Percentiles rank a stretch among this genome's conserved stretches.
Evolutionary conservation across 64 coral and sea anemone species (phyloP).

Genomic region (Stylophora pistillata): DNA sequence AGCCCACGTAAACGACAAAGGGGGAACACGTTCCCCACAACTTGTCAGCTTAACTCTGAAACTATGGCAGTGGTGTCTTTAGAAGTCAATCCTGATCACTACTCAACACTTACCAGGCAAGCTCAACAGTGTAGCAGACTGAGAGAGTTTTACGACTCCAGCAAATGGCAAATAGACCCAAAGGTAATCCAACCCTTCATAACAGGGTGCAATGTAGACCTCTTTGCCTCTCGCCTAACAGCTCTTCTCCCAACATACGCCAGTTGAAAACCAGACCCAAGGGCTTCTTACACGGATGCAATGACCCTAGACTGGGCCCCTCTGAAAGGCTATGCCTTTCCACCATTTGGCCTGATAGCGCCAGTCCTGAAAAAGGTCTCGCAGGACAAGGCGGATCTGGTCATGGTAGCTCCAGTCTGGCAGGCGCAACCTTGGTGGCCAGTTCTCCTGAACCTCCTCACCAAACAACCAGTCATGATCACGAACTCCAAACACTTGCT

Average conservation of each 20-base stretch:
- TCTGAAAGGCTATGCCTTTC: conserved; percentile 35
- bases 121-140: no score
- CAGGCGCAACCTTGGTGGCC: no score
- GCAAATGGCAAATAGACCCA: conserved; percentile 37
- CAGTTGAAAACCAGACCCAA: conserved; percentile 49
- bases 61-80: conserved; percentile 38
- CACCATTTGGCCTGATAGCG: no score
- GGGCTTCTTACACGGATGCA: background rate
- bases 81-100: background rate
- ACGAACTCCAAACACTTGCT: no score
- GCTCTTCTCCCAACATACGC: conserved; percentile 34
- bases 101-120: no score
- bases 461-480: background rate
- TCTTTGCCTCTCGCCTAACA: conserved; percentile 33
- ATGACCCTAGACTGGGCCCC: conserved; percentile 38
- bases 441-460: no score
- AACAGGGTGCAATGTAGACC: no score
- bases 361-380: no score
- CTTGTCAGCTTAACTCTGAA: conserved; percentile 12
- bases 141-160: no score
- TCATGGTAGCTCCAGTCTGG: no score
- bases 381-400: no score
- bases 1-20: no score
- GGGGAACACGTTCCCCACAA: background rate
- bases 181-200: conserved; percentile 2